Percentiles rank a stretch among this genome's conserved stretches.
phyloP scores from a whole-genome alignment of 2,888 invertebrate species.

The Nemotelus pantherinus region DNA sequence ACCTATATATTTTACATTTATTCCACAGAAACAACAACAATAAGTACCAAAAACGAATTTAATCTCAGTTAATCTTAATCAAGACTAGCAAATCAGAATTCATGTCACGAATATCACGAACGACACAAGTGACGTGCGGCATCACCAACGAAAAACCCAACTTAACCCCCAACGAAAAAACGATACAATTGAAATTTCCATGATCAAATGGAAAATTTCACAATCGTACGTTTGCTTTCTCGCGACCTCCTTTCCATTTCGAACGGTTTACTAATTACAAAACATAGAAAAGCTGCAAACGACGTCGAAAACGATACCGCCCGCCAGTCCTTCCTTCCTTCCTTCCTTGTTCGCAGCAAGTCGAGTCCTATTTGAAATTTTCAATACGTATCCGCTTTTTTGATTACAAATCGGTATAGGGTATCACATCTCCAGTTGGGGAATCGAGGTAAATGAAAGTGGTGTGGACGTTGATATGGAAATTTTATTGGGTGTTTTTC shows the following conservation, averaged over 20 bases:
- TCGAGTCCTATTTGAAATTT: slow-evolving; percentile 22
- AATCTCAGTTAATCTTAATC: slow-evolving; percentile 38
- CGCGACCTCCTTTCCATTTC: slow-evolving; percentile 20
- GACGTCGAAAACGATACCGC: neutral
- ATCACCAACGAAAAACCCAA: too few relatives aligned
- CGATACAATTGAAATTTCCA: slow-evolving; percentile 20
- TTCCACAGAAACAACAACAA: neutral
- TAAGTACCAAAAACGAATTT: slow-evolving; percentile 2
- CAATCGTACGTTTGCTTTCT: neutral
- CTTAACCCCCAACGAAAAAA: too few relatives aligned
- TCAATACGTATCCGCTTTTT: slow-evolving; percentile 31
- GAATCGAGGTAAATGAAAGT: neutral
- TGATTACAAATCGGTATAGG: neutral
- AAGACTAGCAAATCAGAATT: slow-evolving; percentile 33
- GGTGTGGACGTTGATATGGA: neutral
- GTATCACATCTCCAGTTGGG: neutral
- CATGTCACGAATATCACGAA: slow-evolving; percentile 33
- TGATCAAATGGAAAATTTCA: slow-evolving; percentile 19
- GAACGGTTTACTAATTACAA: slow-evolving; percentile 24
- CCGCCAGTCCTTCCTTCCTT: too few relatives aligned
- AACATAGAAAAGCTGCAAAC: slow-evolving; percentile 3
- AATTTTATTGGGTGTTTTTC: neutral
- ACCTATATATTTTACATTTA: too few relatives aligned
- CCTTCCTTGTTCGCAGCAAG: neutral
- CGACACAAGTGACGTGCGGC: neutral